A percentile compares a stretch with the other conserved stretches of the same genome.
phyloP scores from a whole-genome alignment of 2,113 vertebrate genomes.

The Taxidea taxus region DNA sequence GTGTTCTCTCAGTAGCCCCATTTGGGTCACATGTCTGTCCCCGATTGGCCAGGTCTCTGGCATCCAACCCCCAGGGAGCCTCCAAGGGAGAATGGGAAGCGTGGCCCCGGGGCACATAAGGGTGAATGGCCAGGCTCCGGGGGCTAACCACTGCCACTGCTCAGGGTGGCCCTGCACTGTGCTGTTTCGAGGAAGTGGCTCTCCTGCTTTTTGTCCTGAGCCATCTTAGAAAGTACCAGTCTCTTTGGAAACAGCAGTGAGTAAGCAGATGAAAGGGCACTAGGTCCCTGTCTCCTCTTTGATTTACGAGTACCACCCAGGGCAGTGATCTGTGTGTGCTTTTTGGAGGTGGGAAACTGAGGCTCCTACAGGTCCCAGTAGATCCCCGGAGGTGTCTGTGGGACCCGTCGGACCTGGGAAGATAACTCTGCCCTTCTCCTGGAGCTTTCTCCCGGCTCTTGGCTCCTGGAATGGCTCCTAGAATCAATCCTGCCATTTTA shows the following conservation, averaged over 20 bases:
- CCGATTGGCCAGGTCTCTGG: background rate
- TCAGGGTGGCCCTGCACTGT: accelerated
- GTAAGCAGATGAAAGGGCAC: background rate
- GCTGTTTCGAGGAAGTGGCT: background rate
- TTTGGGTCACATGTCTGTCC: background rate
- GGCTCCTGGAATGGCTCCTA: background rate
- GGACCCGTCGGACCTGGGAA: background rate
- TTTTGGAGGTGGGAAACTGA: background rate
- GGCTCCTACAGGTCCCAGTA: background rate
- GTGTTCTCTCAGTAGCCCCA: background rate
- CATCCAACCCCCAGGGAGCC: background rate
- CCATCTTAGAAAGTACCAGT: background rate
- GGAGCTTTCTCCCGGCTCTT: accelerated
- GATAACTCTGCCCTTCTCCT: background rate
- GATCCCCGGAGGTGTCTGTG: background rate
- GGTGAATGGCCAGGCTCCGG: background rate
- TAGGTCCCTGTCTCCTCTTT: background rate
- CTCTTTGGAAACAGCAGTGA: background rate
- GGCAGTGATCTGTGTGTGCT: background rate
- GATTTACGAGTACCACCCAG: background rate
- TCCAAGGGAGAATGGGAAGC: background rate
- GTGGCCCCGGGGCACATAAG: background rate
- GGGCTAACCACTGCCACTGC: background rate
- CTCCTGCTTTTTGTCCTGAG: background rate
- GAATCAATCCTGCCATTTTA: background rate